Evolutionary conservation across 2,888 invertebrate species (phyloP), one percentile per base, ranked within the genome.

Genomic region (Drosophila kuntzei): DNA sequence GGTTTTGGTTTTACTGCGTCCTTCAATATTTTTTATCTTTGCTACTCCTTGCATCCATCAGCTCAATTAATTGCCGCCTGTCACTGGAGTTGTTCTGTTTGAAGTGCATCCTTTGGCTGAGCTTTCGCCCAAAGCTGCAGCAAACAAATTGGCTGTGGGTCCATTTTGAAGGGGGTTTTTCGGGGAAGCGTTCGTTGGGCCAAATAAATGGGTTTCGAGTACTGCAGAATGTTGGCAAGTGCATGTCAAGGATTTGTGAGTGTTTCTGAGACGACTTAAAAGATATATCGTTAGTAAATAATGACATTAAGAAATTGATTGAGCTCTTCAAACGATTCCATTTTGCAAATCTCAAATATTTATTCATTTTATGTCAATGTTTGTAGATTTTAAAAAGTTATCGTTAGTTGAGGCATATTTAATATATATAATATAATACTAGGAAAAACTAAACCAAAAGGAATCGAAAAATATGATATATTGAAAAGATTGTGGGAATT

Each of bases 31-130:
- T 67, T 69, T 44, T 50, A 57, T 57, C 44, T 46, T 34, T 62
- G 34, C 53, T 58, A 20, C 46, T 61, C 29, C 50, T 46, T 41
- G 54, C 47, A 54, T 55, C 41, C 57, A 59, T 63, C 71, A 71
- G 74, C 74, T 79, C 74, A 76, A 81, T 80, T 81, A 80, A 81
- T 80, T 78, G 76, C 79, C 49, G 72, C 51, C 70, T 72, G 76
- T 77, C 77, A 44, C 63, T 74, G 59, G 49, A 67, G 66, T 63
- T 67, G 65, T 64, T 67, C 58, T 37, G 49, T 53, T 55, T 47
- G 50, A 73, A 73, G 74, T 64, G 59, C 71, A 60, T 67, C 59
- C 46, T 37, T 54, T 59, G 20, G 47, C 22, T 53, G 14, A 49
- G 36, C 57, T 41, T 37, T 46, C 18, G 39, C 11, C 29, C 36